A percentile compares a stretch with the other conserved stretches of the same genome.
Conservation (phyloP, 1,140 invertebrate genomes). For the Drosophila sturtevanti region DNA sequence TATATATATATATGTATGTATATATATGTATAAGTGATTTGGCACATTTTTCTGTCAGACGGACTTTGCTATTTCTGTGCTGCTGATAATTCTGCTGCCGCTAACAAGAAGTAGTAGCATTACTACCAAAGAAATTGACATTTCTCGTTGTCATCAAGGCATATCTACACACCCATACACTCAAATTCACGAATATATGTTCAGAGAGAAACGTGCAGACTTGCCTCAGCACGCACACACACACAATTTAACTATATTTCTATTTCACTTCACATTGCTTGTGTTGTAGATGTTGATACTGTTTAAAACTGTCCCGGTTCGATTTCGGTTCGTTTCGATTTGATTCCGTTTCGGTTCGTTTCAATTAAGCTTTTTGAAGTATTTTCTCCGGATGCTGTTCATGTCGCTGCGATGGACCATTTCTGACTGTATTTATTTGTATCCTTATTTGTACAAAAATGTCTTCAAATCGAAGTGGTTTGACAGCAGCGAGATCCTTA, state of each 20-base stretch:
- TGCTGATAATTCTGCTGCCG: conserved; percentile 40
- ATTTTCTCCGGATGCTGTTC: conserved; percentile 61
- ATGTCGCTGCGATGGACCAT: conserved; percentile 79
- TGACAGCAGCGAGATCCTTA: conserved; percentile 47
- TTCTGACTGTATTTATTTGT: too few relatives aligned
- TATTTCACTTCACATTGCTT: conserved; percentile 28
- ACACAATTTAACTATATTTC: conserved; percentile 13
- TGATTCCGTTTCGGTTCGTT: conserved; percentile 28
- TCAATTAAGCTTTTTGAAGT: conserved; percentile 33
- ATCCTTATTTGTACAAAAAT: too few relatives aligned
- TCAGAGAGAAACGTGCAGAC: not conserved
- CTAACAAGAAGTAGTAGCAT: conserved; percentile 50
- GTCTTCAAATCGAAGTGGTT: conserved; percentile 69
- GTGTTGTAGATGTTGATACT: conserved; percentile 31
- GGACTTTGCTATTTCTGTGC: conserved; percentile 21
- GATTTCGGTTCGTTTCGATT: not conserved
- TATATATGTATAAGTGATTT: conserved; percentile 32
- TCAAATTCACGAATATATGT: not conserved
- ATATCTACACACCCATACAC: conserved; percentile 5
- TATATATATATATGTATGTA: not conserved
- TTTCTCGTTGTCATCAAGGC: conserved; percentile 38
- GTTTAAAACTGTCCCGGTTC: conserved; percentile 46
- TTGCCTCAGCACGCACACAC: not conserved
- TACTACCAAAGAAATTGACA: conserved; percentile 28
- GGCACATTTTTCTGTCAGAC: conserved; percentile 40